A percentile compares a stretch with the other conserved stretches of the same genome.
Conservation (phyloP, 2,888 invertebrate species). For the Notocelia uddmanniana region DNA sequence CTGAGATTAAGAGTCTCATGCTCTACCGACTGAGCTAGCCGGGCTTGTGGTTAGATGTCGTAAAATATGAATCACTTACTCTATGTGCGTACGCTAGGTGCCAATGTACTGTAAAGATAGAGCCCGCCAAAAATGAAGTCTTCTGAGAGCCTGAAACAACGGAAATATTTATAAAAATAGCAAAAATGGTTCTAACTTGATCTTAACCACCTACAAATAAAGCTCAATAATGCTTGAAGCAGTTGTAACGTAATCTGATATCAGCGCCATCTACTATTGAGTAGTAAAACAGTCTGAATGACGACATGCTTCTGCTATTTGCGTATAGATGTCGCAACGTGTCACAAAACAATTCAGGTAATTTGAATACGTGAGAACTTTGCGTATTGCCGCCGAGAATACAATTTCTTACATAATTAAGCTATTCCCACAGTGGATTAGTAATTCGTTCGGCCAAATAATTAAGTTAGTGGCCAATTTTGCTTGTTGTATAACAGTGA, state of each 20-base stretch:
- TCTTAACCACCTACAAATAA: neutral
- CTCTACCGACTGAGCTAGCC: conserved; percentile 87
- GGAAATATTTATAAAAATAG: conserved; percentile 38
- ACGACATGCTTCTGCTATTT: conserved; percentile 53
- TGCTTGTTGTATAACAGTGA: conserved; percentile 37
- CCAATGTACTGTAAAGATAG: conserved; percentile 96
- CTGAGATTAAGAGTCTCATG: conserved; percentile 89
- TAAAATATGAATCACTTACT: conserved; percentile 70
- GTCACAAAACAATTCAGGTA: conserved; percentile 44
- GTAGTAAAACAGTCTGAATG: conserved; percentile 50
- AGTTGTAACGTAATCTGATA: conserved; percentile 8
- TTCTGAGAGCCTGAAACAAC: conserved; percentile 89
- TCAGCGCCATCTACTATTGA: conserved; percentile 58
- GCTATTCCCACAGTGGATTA: conserved; percentile 38
- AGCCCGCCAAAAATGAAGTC: conserved; percentile 93
- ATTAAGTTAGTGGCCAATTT: conserved; percentile 39
- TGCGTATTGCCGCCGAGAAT: conserved; percentile 23
- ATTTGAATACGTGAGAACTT: conserved; percentile 42
- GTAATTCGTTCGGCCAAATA: conserved; percentile 37
- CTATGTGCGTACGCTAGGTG: conserved; percentile 97
- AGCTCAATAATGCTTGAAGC: neutral
- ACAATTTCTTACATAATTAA: conserved; percentile 41
- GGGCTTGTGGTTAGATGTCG: conserved; percentile 52
- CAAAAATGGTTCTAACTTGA: no score
- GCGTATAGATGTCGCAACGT: conserved; percentile 64